These are phyloP conservation scores for Scyliorhinus canicula DNA, from an alignment of 2,797 vertebrate species.

Conservation along the genomic window DNA sequence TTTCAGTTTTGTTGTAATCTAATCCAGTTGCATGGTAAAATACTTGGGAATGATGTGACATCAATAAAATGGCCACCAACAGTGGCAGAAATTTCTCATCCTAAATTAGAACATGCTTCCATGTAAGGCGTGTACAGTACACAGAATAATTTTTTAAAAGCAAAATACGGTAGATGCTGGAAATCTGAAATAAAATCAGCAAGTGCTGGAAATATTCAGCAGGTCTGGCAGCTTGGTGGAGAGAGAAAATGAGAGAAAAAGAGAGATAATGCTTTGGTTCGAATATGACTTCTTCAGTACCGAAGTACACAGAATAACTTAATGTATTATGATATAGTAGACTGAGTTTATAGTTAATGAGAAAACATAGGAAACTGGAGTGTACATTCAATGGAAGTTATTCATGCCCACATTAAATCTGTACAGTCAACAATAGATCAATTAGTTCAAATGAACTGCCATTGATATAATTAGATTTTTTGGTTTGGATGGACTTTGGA, in stretches of 20 bases:
- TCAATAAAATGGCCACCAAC: no score
- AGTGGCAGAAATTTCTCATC: no score
- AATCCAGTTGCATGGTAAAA: no score
- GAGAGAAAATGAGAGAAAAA: no score
- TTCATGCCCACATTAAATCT: neutral
- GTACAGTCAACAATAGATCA: neutral
- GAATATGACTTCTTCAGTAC: neutral
- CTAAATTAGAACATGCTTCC: neutral
- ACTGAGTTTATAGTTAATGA: neutral
- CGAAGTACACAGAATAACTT: neutral
- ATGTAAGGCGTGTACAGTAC: neutral
- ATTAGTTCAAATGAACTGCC: neutral
- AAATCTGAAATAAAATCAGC: no score
- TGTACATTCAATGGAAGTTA: neutral
- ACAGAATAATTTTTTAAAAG: no score
- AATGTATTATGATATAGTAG: neutral
- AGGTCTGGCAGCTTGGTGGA: no score
- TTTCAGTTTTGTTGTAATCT: no score
- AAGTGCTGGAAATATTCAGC: no score
- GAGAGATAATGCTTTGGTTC: neutral
- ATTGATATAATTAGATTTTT: neutral
- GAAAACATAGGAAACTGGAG: neutral
- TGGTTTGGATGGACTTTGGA: neutral
- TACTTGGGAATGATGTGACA: no score
- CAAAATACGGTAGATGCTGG: no score